These are phyloP conservation scores for Spongilla lacustris DNA, from an alignment of 37 sponge, comb jelly and placozoan genomes.

Conservation along the genomic window DNA sequence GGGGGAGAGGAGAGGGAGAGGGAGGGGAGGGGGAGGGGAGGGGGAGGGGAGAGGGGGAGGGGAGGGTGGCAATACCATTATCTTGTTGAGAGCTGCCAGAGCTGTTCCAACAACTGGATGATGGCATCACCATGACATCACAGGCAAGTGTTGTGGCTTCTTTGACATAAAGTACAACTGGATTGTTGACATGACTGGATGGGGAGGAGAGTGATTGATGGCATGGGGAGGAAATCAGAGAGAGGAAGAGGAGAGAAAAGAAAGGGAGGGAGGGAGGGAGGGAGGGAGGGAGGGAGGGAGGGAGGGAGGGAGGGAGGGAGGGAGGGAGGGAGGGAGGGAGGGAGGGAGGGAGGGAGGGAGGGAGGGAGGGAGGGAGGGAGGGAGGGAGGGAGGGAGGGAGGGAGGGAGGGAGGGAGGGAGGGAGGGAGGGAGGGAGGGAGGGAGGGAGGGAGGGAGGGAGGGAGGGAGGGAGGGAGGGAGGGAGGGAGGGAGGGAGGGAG, in stretches of 20 bases:
- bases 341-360: constrained; percentile 4
- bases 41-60: not conserved
- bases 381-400: too few relatives aligned
- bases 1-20: not conserved
- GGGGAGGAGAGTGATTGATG: not conserved
- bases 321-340: not conserved
- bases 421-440: too few relatives aligned
- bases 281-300: not conserved
- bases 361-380: too few relatives aligned
- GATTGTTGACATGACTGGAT: constrained; percentile 2
- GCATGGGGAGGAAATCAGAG: not conserved
- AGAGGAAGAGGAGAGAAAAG: not conserved
- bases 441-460: not conserved
- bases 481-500: not conserved
- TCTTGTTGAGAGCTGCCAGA: not conserved
- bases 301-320: not conserved
- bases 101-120: constrained; percentile 14
- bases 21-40: not conserved
- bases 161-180: constrained; percentile 25
- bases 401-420: too few relatives aligned
- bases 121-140: constrained; percentile 58
- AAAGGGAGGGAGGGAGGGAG: not conserved
- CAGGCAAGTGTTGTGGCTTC: constrained; percentile 21
- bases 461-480: not conserved
- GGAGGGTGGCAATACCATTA: constrained; percentile 5